phyloP scores from a whole-genome alignment of 2,797 vertebrate genomes.

The Pantherophis alleghaniensis region DNA sequence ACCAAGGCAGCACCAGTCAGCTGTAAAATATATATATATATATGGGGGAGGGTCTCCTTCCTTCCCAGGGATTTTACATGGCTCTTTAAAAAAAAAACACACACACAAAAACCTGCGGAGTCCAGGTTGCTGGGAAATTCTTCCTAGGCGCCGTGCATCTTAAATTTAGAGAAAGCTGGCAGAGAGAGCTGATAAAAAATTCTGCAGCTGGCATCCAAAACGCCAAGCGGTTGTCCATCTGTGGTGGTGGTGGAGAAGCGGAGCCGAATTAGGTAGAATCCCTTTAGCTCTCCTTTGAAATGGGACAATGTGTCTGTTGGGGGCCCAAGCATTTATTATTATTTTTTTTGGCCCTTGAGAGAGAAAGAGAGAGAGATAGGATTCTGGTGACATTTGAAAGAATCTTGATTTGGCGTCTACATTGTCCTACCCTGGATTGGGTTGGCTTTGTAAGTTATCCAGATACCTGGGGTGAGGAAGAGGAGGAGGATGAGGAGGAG shows the following conservation, averaged over 20 bases:
- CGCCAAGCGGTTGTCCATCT: conserved; percentile 35
- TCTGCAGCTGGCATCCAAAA: conserved; percentile 45
- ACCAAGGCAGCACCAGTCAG: conserved; percentile 76
- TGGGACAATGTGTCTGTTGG: not conserved
- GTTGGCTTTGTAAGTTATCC: not conserved
- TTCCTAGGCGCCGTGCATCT: not conserved
- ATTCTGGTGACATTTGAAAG: not conserved
- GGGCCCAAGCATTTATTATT: not conserved
- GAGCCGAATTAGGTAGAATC: not conserved
- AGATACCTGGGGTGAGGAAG: not conserved
- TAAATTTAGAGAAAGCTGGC: not conserved
- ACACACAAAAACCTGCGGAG: not conserved
- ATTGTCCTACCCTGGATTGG: not conserved
- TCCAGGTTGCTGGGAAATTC: not conserved
- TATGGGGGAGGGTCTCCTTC: conserved; percentile 7
- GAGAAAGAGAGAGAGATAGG: not conserved
- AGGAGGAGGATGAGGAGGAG: too few species aligned
- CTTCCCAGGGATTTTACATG: conserved; percentile 53
- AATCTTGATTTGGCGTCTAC: not conserved
- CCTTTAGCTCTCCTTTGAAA: not conserved
- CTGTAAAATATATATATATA: conserved; percentile 48
- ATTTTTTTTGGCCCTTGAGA: not conserved
- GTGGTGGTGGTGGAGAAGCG: conserved; percentile 36
- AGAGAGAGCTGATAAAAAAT: conserved; percentile 13
- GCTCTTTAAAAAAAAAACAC: not conserved